Conservation (phyloP, 1,140 invertebrate species). For the Scaptomyza hsui region DNA sequence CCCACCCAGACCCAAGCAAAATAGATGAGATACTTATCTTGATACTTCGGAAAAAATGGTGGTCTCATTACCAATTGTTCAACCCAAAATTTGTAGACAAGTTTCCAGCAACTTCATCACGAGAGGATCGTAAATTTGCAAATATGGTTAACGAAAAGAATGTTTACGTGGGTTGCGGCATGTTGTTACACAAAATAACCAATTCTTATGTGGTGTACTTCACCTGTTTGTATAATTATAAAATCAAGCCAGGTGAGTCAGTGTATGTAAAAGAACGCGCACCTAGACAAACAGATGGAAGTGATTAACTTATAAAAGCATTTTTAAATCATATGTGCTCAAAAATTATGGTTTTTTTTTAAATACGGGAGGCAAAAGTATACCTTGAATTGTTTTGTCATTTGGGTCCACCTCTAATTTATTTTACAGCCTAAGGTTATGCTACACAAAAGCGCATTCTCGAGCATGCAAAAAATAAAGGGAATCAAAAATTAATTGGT, state of each 20-base stretch:
- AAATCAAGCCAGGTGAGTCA: background rate
- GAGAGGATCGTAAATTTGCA: background rate
- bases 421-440: too few species aligned
- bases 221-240: slow-evolving; percentile 1
- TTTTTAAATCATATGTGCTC: too few species aligned
- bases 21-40: background rate
- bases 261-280: background rate
- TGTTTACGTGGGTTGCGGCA: background rate
- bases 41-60: background rate
- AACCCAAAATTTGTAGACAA: background rate
- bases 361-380: too few species aligned
- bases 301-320: too few species aligned
- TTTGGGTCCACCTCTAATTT: too few species aligned
- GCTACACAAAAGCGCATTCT: too few species aligned
- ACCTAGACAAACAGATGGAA: background rate
- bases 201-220: background rate
- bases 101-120: background rate
- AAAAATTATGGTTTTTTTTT: too few species aligned
- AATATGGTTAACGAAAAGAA: background rate
- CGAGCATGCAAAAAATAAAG: too few species aligned
- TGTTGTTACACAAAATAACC: background rate
- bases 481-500: too few species aligned
- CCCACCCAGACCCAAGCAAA: background rate
- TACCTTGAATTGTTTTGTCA: too few species aligned
- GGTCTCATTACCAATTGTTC: background rate